Percentiles rank a stretch among this genome's conserved stretches.
These are phyloP conservation scores for Parascotia fuliginaria DNA, from an alignment of 2,888 invertebrate species.

Conservation along the genomic window DNA sequence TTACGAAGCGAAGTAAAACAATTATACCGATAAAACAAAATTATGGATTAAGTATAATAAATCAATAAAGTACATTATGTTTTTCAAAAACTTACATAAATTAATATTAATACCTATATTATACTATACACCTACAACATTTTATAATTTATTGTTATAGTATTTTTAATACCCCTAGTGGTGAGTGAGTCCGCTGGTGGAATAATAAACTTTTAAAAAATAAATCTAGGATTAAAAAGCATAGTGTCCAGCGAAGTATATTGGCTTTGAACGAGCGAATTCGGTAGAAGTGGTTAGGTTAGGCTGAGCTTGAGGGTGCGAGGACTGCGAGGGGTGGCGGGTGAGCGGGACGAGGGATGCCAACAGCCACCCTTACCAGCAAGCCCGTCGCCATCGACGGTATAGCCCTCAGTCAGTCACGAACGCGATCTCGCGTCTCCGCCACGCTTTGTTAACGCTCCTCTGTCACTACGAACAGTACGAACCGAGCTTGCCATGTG, in stretches of 20 bases:
- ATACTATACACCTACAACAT: no score
- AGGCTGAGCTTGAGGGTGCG: constrained; percentile 32
- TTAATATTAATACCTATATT: no score
- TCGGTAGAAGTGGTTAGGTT: constrained; percentile 23
- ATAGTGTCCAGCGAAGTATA: constrained; percentile 45
- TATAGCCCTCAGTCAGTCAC: constrained; percentile 58
- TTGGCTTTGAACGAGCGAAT: constrained; percentile 26
- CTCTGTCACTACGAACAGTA: constrained; percentile 33
- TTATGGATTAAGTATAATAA: no score
- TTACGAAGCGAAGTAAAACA: no score
- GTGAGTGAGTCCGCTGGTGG: no score
- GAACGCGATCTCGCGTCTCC: constrained; percentile 43
- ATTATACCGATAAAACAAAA: no score
- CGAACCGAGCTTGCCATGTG: constrained; percentile 59
- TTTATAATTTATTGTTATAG: no score
- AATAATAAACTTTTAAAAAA: no score
- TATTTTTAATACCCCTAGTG: no score
- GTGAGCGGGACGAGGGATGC: constrained; percentile 41
- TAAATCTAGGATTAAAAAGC: background rate
- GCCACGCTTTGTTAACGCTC: constrained; percentile 32
- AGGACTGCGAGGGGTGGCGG: constrained; percentile 33
- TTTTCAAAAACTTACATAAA: no score
- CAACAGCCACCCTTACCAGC: constrained; percentile 46
- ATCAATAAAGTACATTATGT: no score
- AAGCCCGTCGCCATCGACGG: constrained; percentile 23